Conservation (phyloP, 2,797 vertebrate genomes). For the Pseudomugil gertrudae region DNA sequence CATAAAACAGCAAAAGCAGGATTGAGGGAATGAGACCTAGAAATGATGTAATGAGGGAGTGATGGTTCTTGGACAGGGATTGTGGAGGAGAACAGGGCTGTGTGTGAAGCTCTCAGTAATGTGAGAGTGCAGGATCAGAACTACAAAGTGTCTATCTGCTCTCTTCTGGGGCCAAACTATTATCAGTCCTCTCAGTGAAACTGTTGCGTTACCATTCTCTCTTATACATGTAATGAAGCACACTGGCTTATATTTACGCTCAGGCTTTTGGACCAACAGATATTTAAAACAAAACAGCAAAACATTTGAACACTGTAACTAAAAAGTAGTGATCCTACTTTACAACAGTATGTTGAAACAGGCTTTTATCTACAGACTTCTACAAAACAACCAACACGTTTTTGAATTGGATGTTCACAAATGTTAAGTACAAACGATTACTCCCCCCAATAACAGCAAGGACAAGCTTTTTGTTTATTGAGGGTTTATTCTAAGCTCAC, state of each 20-base stretch:
- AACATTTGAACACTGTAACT: not conserved
- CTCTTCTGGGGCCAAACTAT: slow-evolving; percentile 89
- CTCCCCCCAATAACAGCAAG: no score
- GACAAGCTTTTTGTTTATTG: no score
- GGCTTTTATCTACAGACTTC: not conserved
- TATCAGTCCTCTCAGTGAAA: slow-evolving; percentile 92
- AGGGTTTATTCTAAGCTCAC: no score
- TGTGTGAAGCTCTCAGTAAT: slow-evolving; percentile 91
- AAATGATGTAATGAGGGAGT: slow-evolving; percentile 92
- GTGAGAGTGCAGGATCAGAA: slow-evolving; percentile 94
- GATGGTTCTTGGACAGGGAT: slow-evolving; percentile 61
- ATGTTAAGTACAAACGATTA: slow-evolving; percentile 4
- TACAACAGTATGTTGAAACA: not conserved
- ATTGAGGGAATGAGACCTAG: slow-evolving; percentile 53
- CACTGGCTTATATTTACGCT: slow-evolving; percentile 15
- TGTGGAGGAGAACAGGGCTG: slow-evolving; percentile 61
- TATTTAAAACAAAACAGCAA: not conserved
- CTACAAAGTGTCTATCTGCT: slow-evolving; percentile 95
- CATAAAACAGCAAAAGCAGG: slow-evolving; percentile 35
- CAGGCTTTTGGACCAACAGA: not conserved
- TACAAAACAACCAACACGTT: no score
- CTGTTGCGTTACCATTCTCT: slow-evolving; percentile 91
- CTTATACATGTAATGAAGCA: slow-evolving; percentile 39
- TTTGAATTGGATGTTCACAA: not conserved
- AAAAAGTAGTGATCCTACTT: not conserved